Evolutionary conservation across 2,797 vertebrate genomes (phyloP).

Genomic region (Cercopithecus hamlyni): DNA sequence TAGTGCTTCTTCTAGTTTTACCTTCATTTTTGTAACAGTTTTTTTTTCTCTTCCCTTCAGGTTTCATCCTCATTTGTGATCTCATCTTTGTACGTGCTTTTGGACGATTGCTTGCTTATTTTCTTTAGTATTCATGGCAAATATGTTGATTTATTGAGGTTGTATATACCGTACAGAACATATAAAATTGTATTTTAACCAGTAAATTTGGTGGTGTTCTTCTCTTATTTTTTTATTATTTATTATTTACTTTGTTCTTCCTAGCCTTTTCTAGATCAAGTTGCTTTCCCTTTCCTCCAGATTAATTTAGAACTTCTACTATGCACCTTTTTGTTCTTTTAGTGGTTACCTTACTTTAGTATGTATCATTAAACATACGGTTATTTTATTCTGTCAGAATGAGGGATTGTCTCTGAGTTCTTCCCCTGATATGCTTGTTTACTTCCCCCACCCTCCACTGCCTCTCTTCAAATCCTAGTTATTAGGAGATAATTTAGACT

Average conservation of each 20-base stretch:
- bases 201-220: background rate
- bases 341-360: background rate
- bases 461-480: background rate
- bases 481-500: background rate
- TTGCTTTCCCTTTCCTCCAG: background rate
- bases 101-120: background rate
- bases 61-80: background rate
- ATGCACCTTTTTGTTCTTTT: background rate
- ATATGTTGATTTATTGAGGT: background rate
- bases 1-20: background rate
- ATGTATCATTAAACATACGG: background rate
- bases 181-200: background rate
- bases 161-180: background rate
- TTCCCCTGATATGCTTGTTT: background rate
- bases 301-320: background rate
- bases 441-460: background rate
- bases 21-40: background rate
- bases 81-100: background rate
- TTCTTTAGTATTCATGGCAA: background rate
- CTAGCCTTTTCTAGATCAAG: background rate
- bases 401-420: background rate
- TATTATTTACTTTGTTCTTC: background rate
- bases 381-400: background rate
- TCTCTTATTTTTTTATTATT: background rate
- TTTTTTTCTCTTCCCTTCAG: background rate